Base-by-base conservation (phyloP, 2,113 vertebrate genomes). In the Coreoperca whiteheadi region DNA sequence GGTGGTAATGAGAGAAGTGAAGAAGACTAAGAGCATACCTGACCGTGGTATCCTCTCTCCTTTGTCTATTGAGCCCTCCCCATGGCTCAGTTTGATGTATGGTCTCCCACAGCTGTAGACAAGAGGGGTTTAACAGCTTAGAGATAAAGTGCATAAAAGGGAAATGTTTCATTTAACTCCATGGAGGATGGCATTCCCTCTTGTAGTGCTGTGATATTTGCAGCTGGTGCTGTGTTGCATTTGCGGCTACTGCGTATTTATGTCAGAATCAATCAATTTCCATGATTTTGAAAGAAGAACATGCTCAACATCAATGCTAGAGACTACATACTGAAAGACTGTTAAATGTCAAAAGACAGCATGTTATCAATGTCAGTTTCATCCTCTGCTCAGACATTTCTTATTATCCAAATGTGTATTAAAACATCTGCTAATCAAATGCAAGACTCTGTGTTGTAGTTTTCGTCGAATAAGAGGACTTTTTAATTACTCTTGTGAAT, bases 31-130 rank as follows among this genome's bases (percentile, higher is more conserved):
- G 43, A 43, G 12, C 59, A 41, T 95, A 99, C 98, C 98, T 94
- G 96, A 90, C 84, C 96, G 96, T 89, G 92, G 95, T 71, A 94
- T 89, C 48, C 95, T 92, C 82, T 96, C 94, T 43, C 90, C 94
- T 89, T 95, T 95, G 54, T 96, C 96, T 87, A 95, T 77, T 9
- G 94, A 93, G 41, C 95, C 95, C 20, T 97, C 96, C 1, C 89
- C 92, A 41, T 96, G 92, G 85, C 91, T 96, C 85, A 91, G 89
- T 93, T 93, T 96, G 88, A 95, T 96, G 91, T 97, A 98, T 0
- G 97, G 96, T 87, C 97, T 94, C 90, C 98, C 98, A 89, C 98
- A 99, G 92, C 98, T 99, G 89, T 2, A 77, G 66, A 81, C 60
- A 77, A 72, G 37, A 90, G 6, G 28, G 8, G 34, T 20, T 81